These are phyloP conservation scores for Drosophila lini DNA, from an alignment of 1,140 invertebrate genomes.

Conservation along the genomic window DNA sequence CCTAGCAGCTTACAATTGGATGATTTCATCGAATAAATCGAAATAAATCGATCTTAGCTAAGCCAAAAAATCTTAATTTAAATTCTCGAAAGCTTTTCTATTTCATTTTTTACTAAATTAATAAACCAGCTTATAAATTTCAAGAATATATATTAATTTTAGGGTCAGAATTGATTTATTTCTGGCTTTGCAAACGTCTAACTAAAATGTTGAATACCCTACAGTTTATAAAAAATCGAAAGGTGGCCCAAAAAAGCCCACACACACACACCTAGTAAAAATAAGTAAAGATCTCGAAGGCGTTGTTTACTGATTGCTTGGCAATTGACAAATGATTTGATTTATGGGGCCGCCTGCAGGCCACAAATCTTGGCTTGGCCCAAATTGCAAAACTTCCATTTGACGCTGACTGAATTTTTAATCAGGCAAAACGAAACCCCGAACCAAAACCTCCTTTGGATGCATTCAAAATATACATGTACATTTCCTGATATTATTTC, in stretches of 20 bases:
- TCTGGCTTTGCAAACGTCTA: background rate
- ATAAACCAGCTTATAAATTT: too few relatives aligned
- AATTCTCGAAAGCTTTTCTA: too few relatives aligned
- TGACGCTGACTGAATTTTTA: conserved; percentile 63
- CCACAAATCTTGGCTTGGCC: conserved; percentile 69
- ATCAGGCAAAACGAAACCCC: conserved; percentile 36
- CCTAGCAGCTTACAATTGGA: background rate
- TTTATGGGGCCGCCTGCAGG: conserved; percentile 42
- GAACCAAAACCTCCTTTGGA: background rate
- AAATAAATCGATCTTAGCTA: too few relatives aligned
- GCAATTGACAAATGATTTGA: conserved; percentile 50
- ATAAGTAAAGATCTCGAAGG: conserved; percentile 38
- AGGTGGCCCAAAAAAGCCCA: conserved; percentile 39
- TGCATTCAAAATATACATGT: conserved; percentile 34
- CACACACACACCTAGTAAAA: conserved; percentile 25
- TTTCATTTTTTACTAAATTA: too few relatives aligned
- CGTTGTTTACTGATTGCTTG: conserved; percentile 30
- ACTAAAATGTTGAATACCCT: background rate
- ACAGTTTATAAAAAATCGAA: background rate
- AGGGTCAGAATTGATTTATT: too few relatives aligned
- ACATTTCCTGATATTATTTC: conserved; percentile 56
- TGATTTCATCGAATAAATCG: too few relatives aligned
- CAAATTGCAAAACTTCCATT: conserved; percentile 71
- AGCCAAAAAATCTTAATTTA: too few relatives aligned
- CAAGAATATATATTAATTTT: too few relatives aligned